phyloP scores from a whole-genome alignment of 2,888 invertebrate species.

The Apeira syringaria region DNA sequence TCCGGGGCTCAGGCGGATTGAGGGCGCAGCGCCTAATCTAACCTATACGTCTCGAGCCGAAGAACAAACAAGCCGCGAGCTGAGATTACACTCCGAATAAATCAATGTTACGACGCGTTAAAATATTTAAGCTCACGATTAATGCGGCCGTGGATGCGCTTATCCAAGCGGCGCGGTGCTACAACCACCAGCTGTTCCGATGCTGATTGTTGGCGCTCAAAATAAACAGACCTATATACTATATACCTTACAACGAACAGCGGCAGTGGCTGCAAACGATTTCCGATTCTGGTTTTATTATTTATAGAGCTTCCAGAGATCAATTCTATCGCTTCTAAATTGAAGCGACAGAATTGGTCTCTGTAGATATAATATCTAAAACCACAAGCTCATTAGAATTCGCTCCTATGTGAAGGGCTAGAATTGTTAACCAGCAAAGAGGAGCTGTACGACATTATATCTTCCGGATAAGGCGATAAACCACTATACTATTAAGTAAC shows the following conservation, averaged over 20 bases:
- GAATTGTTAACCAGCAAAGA: no score
- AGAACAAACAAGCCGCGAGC: constrained; percentile 80
- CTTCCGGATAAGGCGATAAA: no score
- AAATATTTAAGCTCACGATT: constrained; percentile 82
- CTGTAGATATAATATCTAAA: no score
- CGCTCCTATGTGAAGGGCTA: no score
- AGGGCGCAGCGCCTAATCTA: constrained; percentile 68
- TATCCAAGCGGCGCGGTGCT: constrained; percentile 57
- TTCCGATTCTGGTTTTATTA: no score
- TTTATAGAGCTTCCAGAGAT: no score
- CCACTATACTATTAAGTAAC: no score
- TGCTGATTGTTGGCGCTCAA: constrained; percentile 22
- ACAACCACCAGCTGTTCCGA: constrained; percentile 20
- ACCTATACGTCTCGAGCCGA: constrained; percentile 77
- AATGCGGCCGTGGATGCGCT: constrained; percentile 69
- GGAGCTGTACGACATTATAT: no score
- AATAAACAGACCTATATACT: constrained; percentile 3
- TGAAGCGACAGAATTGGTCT: no score
- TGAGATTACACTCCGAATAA: constrained; percentile 79
- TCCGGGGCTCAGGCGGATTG: constrained; percentile 49
- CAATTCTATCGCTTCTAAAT: no score
- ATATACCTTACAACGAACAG: not conserved
- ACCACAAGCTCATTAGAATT: no score
- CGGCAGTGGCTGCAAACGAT: constrained; percentile 23
- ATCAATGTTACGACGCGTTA: constrained; percentile 83